Evolutionary conservation across 1,140 invertebrate genomes (phyloP).

Genomic region (Drosophila rufa): DNA sequence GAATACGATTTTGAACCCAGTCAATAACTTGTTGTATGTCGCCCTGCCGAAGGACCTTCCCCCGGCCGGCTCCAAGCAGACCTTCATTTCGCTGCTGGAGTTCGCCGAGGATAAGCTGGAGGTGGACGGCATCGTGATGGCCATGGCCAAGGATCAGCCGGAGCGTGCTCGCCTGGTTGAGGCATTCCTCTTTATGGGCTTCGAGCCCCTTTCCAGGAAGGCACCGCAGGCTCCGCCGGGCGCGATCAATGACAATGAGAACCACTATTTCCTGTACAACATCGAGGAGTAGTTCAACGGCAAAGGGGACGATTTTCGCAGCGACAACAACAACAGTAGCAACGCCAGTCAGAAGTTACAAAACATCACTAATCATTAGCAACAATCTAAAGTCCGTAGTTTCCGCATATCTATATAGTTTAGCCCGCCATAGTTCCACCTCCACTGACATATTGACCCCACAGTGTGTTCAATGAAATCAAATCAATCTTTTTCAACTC

Average conservation of each 20-base stretch:
- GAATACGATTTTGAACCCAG: constrained; percentile 91
- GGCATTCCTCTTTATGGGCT: constrained; percentile 98
- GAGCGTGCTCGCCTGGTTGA: constrained; percentile 94
- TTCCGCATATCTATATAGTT: constrained; percentile 26
- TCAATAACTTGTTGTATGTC: constrained; percentile 91
- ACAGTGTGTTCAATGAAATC: constrained; percentile 63
- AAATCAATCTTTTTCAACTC: constrained; percentile 29
- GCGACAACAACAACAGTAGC: background rate
- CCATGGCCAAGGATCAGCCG: constrained; percentile 92
- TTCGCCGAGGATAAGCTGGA: constrained; percentile 97
- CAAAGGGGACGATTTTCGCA: constrained; percentile 53
- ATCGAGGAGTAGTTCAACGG: constrained; percentile 78
- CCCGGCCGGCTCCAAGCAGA: constrained; percentile 95
- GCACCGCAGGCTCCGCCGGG: constrained; percentile 89
- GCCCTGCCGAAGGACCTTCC: constrained; percentile 93
- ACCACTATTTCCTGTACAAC: constrained; percentile 82
- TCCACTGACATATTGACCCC: constrained; percentile 63
- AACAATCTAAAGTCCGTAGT: constrained; percentile 25
- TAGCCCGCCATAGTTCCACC: constrained; percentile 7
- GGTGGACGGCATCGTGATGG: constrained; percentile 89
- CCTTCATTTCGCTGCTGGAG: constrained; percentile 96
- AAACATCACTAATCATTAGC: constrained; percentile 22
- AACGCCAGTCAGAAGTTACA: background rate
- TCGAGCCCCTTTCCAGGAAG: constrained; percentile 93
- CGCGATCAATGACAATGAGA: constrained; percentile 85